Evolutionary conservation across 2,888 invertebrate genomes (phyloP), one percentile per base, ranked within the genome.

Genomic region (Meta bourneti): DNA sequence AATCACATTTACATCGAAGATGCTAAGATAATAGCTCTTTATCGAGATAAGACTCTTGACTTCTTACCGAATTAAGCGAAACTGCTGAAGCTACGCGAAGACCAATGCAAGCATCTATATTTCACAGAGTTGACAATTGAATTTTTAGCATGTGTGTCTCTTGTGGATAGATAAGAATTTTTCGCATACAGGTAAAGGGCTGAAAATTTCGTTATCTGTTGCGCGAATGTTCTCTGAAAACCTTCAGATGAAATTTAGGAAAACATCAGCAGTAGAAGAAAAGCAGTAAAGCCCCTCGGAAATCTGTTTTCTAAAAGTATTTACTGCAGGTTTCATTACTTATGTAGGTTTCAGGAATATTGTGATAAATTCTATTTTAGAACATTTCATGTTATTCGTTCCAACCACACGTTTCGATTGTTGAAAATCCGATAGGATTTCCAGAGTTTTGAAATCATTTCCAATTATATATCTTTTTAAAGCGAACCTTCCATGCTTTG

Each of bases 171-270:
- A 34, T 34, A 34, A 1, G 34, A 16, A 61, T 61, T 61, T 61
- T 34, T 9, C 11, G 11, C 13, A 9, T 16, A 61, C 61, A 61
- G 61, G 61, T 61, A 61, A 61, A 72, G 7, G 9, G 61, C 7
- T 48, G 13, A 16, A 79, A 79, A 79, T 61, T 79, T 79, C 79
- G 61, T 79, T 79, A 79, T n/a, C n/a, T 13, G n/a, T 52, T 51
- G 52, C 0, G 77, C 77, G 51, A 51, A 4, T 52, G 51, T n/a
- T 19, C 8, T 19, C 20, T 13, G 49, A 61, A 79, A 34, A 7
- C 34, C 16, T 34, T 61, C 79, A 20, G 7, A 16, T 11, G 13
- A 34, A 61, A 61, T 61, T 9, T 61, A 61, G 16, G 61, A 34
- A 34, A 34, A 34, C 13, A n/a, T 75, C 51, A 77, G 77, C 8